phyloP scores from a whole-genome alignment of 1,140 invertebrate genomes.

The Anthonomus grandis region DNA sequence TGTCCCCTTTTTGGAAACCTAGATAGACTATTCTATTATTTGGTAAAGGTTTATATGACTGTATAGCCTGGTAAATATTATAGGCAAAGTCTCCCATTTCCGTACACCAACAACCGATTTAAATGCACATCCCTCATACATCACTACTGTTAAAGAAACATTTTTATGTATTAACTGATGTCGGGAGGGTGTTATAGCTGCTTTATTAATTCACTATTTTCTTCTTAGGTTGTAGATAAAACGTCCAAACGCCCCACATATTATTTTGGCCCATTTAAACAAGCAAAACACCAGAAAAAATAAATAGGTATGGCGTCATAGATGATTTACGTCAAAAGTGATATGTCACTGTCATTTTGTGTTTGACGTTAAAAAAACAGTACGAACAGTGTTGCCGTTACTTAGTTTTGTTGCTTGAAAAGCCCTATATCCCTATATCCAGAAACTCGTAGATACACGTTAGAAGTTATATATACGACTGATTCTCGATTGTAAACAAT shows the following conservation, averaged over 20 bases:
- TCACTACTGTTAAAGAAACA: conserved; percentile 24
- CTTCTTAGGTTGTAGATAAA: conserved; percentile 1
- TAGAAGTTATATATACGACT: too few relatives aligned
- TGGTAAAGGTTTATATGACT: conserved; percentile 34
- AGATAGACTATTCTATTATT: conserved; percentile 28
- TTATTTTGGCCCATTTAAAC: conserved; percentile 25
- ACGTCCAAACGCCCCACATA: conserved; percentile 19
- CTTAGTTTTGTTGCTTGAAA: too few relatives aligned
- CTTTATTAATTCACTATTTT: background rate
- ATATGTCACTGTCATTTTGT: too few relatives aligned
- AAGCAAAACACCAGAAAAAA: conserved; percentile 15
- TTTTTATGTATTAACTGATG: conserved; percentile 5
- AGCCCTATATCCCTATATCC: too few relatives aligned
- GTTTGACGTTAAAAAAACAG: too few relatives aligned
- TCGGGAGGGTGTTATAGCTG: background rate
- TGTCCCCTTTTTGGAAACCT: conserved; percentile 39
- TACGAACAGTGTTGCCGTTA: too few relatives aligned
- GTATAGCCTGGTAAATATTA: conserved; percentile 39
- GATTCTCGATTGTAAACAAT: too few relatives aligned
- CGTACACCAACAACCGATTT: conserved; percentile 28
- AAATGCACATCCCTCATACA: conserved; percentile 31
- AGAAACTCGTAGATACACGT: too few relatives aligned
- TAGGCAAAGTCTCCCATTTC: conserved; percentile 41
- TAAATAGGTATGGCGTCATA: conserved; percentile 24
- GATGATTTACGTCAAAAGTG: conserved; percentile 19